Conservation (phyloP, 2,113 vertebrate species). For the Salvelinus sp. region DNA sequence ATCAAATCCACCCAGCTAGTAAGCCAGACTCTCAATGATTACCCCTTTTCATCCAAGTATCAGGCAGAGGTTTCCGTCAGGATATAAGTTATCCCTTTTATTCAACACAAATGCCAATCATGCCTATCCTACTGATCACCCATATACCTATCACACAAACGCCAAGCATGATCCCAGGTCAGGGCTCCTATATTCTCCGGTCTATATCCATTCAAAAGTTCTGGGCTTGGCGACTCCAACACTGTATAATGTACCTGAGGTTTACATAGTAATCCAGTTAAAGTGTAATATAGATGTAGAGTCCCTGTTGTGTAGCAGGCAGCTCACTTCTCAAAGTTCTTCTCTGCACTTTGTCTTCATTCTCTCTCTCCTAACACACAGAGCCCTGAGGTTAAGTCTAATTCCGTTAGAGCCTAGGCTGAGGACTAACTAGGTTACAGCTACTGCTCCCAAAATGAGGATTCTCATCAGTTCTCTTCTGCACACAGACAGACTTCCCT, state of each 20-base stretch:
- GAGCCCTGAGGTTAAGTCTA: conserved; percentile 44
- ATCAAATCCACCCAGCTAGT: no score
- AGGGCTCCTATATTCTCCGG: neutral
- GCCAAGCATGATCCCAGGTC: neutral
- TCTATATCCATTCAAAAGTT: neutral
- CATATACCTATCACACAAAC: neutral
- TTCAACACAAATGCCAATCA: neutral
- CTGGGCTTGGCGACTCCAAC: neutral
- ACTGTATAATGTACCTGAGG: neutral
- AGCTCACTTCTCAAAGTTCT: conserved; percentile 7
- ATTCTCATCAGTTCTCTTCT: neutral
- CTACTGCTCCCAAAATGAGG: neutral
- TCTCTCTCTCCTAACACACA: conserved; percentile 32
- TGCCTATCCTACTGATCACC: neutral
- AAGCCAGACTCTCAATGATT: no score
- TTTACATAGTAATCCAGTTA: conserved; percentile 30
- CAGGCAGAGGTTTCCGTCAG: no score
- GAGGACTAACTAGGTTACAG: neutral
- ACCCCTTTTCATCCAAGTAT: no score
- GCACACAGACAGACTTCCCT: neutral
- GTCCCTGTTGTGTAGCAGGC: conserved; percentile 8
- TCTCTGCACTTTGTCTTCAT: conserved; percentile 57
- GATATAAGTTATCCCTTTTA: no score
- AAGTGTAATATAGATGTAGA: conserved; percentile 14
- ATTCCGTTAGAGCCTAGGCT: conserved; percentile 47